Conservation (phyloP, 2,797 vertebrate genomes). For the Falco rusticolus region DNA sequence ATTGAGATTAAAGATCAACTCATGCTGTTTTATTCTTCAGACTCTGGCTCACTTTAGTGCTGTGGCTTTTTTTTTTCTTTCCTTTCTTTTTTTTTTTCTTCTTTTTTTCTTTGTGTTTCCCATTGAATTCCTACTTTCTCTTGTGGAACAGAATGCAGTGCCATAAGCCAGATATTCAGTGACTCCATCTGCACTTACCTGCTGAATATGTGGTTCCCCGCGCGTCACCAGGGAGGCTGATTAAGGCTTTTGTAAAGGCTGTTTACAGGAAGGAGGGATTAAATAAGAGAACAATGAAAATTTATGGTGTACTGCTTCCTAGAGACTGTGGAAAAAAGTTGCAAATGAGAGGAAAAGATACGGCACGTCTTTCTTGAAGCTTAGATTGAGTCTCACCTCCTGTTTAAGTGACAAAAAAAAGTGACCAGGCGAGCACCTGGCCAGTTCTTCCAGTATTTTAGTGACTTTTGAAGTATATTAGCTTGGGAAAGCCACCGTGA, state of each 20-base stretch:
- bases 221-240: rapidly evolving
- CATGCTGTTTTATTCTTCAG: background rate
- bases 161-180: background rate
- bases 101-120: background rate
- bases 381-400: background rate
- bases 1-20: background rate
- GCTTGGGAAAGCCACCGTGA: too few species aligned
- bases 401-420: background rate
- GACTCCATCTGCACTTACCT: background rate
- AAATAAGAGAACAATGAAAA: background rate
- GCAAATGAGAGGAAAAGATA: background rate
- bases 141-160: background rate
- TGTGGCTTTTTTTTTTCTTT: background rate
- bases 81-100: too few species aligned
- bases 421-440: rapidly evolving
- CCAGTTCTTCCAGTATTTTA: background rate
- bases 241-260: background rate
- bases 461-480: background rate
- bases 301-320: background rate
- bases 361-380: background rate
- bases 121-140: background rate
- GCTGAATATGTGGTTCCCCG: background rate
- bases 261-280: background rate
- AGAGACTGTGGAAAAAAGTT: background rate
- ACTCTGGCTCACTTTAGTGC: background rate